These are phyloP conservation scores for Luidia sarsii DNA, from an alignment of 53 echinoderm and acorn worm species.

Conservation along the genomic window DNA sequence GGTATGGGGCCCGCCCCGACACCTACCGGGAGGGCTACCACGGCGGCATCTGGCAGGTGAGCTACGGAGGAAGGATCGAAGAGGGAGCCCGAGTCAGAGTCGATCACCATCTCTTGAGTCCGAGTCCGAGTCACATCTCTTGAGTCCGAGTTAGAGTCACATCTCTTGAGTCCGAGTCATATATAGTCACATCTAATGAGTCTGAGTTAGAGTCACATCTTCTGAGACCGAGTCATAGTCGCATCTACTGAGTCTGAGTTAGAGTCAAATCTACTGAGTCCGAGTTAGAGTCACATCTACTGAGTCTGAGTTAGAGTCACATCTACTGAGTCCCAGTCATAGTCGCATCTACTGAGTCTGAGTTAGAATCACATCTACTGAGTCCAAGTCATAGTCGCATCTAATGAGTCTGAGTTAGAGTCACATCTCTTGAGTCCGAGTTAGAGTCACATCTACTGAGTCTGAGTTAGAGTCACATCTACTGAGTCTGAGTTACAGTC, in stretches of 20 bases:
- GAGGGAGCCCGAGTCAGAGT: background rate
- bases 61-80: background rate
- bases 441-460: no score
- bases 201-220: no score
- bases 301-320: background rate
- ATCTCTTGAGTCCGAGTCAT: background rate
- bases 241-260: background rate
- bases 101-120: background rate
- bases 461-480: no score
- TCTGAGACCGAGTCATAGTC: no score
- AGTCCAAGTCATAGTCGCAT: no score
- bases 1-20: background rate
- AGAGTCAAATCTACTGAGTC: background rate
- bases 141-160: no score
- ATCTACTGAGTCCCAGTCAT: background rate
- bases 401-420: no score
- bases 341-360: no score
- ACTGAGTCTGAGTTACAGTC: no score
- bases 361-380: no score
- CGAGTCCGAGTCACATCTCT: background rate
- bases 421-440: no score
- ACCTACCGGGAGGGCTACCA: background rate
- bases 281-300: background rate
- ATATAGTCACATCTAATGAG: background rate
- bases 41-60: constrained; percentile 31